phyloP scores from a whole-genome alignment of 2,113 vertebrate genomes.

The Mandrillus leucophaeus region DNA sequence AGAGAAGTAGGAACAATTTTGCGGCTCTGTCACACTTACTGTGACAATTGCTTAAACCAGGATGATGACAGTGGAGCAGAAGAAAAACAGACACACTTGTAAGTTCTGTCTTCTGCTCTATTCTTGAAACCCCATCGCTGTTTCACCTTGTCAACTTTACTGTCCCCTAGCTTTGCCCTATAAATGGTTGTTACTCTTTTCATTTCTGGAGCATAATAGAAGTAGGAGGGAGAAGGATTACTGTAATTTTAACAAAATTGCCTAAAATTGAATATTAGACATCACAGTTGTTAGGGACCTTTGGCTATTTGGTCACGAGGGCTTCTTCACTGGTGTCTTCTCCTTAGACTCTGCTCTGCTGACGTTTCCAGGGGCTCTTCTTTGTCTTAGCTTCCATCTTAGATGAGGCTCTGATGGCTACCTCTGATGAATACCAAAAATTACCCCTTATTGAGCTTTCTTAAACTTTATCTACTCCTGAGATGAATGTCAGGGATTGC shows the following conservation, averaged over 20 bases:
- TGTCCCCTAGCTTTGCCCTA: not conserved
- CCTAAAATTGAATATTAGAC: not conserved
- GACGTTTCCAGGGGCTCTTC: not conserved
- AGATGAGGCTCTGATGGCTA: not conserved
- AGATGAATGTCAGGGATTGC: not conserved
- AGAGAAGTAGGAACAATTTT: not conserved
- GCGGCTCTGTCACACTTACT: not conserved
- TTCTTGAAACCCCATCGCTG: not conserved
- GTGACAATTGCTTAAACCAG: not conserved
- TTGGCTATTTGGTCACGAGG: not conserved
- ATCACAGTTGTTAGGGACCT: not conserved
- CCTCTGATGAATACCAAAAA: conserved; percentile 11
- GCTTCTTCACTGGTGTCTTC: not conserved
- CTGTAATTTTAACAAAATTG: conserved; percentile 14
- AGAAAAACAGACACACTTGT: not conserved
- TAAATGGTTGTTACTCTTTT: not conserved
- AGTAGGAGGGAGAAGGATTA: not conserved
- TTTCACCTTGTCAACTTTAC: not conserved
- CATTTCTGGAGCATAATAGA: not conserved
- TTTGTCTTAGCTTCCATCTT: not conserved
- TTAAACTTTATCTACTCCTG: not conserved
- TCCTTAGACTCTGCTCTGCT: not conserved
- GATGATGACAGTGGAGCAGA: not conserved
- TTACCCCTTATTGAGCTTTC: not conserved
- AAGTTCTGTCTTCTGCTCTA: not conserved